A percentile compares a stretch with the other conserved stretches of the same genome.
Conservation (phyloP, 1,140 invertebrate genomes). For the Varroa destructor region DNA sequence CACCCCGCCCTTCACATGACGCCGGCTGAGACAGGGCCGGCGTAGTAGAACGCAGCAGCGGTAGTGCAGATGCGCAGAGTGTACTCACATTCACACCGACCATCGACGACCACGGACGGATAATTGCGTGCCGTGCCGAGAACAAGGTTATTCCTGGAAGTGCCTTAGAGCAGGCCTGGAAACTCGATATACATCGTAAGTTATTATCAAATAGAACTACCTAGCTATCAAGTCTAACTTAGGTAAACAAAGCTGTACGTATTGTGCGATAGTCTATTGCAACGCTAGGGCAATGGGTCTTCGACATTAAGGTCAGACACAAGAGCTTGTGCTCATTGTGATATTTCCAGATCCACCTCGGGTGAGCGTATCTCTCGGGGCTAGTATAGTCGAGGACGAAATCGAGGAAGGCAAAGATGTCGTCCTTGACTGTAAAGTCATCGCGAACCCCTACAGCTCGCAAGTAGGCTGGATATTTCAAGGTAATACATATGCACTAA, state of each 20-base stretch:
- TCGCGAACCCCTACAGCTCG: slow-evolving; percentile 44
- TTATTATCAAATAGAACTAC: slow-evolving; percentile 31
- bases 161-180: slow-evolving; percentile 57
- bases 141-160: slow-evolving; percentile 57
- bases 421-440: slow-evolving; percentile 46
- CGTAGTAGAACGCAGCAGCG: slow-evolving; percentile 7
- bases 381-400: slow-evolving; percentile 66
- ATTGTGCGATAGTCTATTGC: too few species aligned
- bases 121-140: slow-evolving; percentile 62
- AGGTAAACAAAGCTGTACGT: too few species aligned
- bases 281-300: too few species aligned
- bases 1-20: too few species aligned
- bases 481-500: slow-evolving; percentile 8
- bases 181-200: slow-evolving; percentile 50
- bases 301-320: too few species aligned
- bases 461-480: slow-evolving; percentile 34
- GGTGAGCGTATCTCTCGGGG: slow-evolving; percentile 63
- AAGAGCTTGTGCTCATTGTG: too few species aligned
- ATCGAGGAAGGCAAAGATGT: slow-evolving; percentile 48
- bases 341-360: slow-evolving; percentile 60
- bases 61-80: slow-evolving; percentile 40
- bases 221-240: too few species aligned
- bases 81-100: slow-evolving; percentile 59
- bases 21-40: neutral
- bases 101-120: slow-evolving; percentile 65